Evolutionary conservation across 2,797 vertebrate species (phyloP), one percentile per base, ranked within the genome.

Genomic region (Amniataba percoides): DNA sequence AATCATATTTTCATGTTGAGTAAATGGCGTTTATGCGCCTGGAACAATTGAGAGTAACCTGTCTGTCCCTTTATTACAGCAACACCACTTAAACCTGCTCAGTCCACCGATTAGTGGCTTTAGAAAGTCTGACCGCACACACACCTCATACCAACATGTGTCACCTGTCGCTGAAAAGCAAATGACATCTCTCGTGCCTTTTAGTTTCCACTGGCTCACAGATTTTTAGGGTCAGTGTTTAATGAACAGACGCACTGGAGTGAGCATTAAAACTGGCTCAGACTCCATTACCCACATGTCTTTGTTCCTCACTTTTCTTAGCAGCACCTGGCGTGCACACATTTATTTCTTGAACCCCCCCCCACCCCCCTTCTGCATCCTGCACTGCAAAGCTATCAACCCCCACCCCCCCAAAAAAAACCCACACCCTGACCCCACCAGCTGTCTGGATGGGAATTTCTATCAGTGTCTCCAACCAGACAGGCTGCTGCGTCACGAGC

Each of bases 391-490:
- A 64, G 57, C 56, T 55, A 62, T 82, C 14, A 31, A 10, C n/a
- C 12, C n/a, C 3, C 13, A 60, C 11, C 36, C 62, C 31, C 40
- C 3, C 34, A 34, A 3, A 34, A 3, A 34, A 0, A n/a, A 36
- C 66, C 84, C 78, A 52, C 87, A 79, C 79, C 77, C 87, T 34
- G 46, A 78, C 71, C 74, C 74, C 59, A 80, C 34, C 87, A 88
- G 81, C 82, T 90, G 87, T 74, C 80, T 80, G 62, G 3, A 59
- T 56, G 39, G 61, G 51, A 48, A 79, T 74, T 58, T 67, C 51
- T 57, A 65, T 46, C 73, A 31, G 57, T 18, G 21, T 53, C 49
- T 72, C 49, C 39, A 49, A 48, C 46, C 67, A 36, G 64, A 48
- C 71, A 80, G 36, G 66, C 78, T 49, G 45, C 68, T 74, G 76